Percentiles rank a stretch among this genome's conserved stretches.
These are phyloP conservation scores for Mellilla xanthometata DNA, from an alignment of 2,888 invertebrate species.

Conservation along the genomic window DNA sequence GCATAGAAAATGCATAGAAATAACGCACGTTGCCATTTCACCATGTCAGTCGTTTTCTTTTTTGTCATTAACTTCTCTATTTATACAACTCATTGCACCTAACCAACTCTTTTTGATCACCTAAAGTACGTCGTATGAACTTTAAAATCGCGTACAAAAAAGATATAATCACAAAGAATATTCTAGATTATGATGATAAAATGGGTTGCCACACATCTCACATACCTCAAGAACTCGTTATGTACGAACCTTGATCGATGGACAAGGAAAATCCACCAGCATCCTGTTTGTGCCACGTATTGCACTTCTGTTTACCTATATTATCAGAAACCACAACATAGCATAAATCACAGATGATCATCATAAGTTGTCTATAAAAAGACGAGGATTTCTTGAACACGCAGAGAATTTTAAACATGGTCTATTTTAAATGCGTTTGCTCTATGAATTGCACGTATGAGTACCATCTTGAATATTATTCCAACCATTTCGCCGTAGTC, in stretches of 20 bases:
- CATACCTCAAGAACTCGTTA: constrained; percentile 46
- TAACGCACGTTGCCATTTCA: no score
- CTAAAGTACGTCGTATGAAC: no score
- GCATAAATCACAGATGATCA: constrained; percentile 41
- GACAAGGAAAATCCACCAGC: constrained; percentile 65
- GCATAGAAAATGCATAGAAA: no score
- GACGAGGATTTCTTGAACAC: constrained; percentile 2
- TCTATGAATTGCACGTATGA: background rate
- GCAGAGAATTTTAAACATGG: background rate
- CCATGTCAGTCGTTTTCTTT: no score
- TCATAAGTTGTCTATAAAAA: constrained; percentile 33
- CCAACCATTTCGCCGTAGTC: constrained; percentile 4
- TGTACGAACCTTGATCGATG: constrained; percentile 37
- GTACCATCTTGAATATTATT: background rate
- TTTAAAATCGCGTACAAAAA: background rate
- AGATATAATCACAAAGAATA: constrained; percentile 24
- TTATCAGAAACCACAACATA: constrained; percentile 29
- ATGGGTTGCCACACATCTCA: constrained; percentile 36
- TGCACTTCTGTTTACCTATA: constrained; percentile 43
- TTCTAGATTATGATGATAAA: constrained; percentile 31
- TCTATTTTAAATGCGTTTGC: background rate
- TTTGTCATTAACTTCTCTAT: no score
- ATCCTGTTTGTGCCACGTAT: constrained; percentile 62
- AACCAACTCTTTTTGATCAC: no score
- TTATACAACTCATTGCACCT: no score